A percentile compares a stretch with the other conserved stretches of the same genome.
Conservation (phyloP, 2,797 vertebrate genomes). For the Helicolenus hilgendorfi region DNA sequence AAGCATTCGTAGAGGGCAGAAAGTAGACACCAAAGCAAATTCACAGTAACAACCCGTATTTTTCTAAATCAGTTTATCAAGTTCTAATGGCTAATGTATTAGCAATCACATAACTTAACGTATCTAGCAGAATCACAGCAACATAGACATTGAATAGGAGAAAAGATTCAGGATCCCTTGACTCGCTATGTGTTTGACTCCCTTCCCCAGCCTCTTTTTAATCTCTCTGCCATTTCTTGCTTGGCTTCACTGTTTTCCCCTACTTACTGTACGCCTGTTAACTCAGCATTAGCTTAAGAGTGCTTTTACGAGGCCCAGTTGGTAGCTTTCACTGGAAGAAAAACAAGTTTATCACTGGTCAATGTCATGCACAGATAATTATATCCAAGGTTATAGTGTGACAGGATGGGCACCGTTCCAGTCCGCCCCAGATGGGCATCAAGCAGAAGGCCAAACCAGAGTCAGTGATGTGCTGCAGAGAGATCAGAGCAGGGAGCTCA, state of each 20-base stretch:
- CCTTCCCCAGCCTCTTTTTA: not conserved
- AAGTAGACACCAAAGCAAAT: not conserved
- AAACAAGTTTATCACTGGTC: conserved; percentile 32
- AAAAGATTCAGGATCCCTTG: not conserved
- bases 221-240: not conserved
- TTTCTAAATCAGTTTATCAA: not conserved
- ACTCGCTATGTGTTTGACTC: not conserved
- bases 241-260: conserved; percentile 8
- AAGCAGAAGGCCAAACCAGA: conserved; percentile 29
- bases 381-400: conserved; percentile 34
- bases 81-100: not conserved
- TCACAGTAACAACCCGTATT: not conserved
- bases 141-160: not conserved
- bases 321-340: conserved; percentile 5
- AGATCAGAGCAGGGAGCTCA: conserved; percentile 73
- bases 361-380: conserved; percentile 49
- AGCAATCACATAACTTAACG: not conserved
- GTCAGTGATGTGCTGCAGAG: conserved; percentile 31
- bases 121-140: not conserved
- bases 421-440: conserved; percentile 39
- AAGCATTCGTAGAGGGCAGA: not conserved
- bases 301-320: conserved; percentile 1
- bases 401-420: conserved; percentile 33
- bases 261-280: not conserved
- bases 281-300: conserved; percentile 15